A percentile compares a stretch with the other conserved stretches of the same genome.
phyloP scores from a whole-genome alignment of 2,113 vertebrate species.

The Gracilinanus agilis region DNA sequence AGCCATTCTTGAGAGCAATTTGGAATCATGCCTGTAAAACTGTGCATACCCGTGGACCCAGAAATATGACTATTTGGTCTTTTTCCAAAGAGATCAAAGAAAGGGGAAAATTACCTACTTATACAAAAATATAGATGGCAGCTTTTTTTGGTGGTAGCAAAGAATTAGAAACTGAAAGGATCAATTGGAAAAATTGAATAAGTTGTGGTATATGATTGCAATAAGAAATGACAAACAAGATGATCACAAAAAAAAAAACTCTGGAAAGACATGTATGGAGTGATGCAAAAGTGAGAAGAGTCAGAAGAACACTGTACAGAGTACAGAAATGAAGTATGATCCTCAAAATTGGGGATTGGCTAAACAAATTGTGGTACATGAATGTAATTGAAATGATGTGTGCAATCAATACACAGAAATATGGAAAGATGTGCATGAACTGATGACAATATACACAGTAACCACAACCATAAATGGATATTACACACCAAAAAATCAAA shows the following conservation, averaged over 20 bases:
- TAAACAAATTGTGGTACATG: neutral
- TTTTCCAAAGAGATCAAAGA: neutral
- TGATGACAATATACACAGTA: neutral
- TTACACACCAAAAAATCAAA: neutral
- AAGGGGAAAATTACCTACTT: neutral
- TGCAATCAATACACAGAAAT: neutral
- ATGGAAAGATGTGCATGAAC: neutral
- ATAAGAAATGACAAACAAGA: too few relatives aligned
- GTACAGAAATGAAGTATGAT: neutral
- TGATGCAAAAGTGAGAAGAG: too few relatives aligned
- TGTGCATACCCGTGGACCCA: neutral
- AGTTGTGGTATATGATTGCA: too few relatives aligned
- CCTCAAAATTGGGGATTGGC: neutral
- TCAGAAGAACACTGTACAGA: too few relatives aligned
- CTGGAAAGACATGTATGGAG: too few relatives aligned
- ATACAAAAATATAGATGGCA: neutral
- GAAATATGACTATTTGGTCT: neutral
- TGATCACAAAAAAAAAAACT: too few relatives aligned
- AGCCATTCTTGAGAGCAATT: neutral
- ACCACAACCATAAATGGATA: neutral
- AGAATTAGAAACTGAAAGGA: too few relatives aligned
- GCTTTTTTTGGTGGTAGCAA: neutral
- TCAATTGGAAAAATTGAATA: too few relatives aligned
- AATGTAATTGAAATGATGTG: neutral
- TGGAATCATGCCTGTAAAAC: neutral